Evolutionary conservation across 2,113 vertebrate species (phyloP), one percentile per base, ranked within the genome.

Genomic region (Lates calcarifer): DNA sequence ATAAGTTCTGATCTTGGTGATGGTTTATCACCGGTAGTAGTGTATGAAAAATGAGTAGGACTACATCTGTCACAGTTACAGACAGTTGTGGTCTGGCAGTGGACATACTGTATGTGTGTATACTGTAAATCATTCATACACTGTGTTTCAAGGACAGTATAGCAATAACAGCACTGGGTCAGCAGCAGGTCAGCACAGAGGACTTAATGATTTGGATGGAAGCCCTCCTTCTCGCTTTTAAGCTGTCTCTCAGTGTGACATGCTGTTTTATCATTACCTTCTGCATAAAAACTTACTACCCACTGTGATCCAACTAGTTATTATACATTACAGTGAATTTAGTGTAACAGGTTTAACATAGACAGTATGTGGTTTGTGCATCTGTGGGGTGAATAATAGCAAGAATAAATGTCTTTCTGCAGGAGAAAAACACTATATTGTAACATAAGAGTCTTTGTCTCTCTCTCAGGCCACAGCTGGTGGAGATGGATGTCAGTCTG

Each of bases 211-310:
- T 82, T 78, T 73, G 73, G 77, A 84, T 69, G 76, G 82, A 55
- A 39, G 86, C 71, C 77, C 84, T 70, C 79, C 74, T 72, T 57
- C 74, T 76, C 81, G 45, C 61, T 92, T 84, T 81, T 85, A 82
- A 82, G 85, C 72, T 73, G 72, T 68, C 64, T 86, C 43, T 67
- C 66, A 37, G 60, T 74, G 51, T 88, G 84, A 81, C 82, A 83
- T 41, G 2, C 68, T 84, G 87, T 91, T 90, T 92, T 84, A 85
- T 87, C 87, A 87, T 85, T 83, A 78, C 65, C 31, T 45, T 77
- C n/a, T 55, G 67, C 0, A 49, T 81, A 75, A 83, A 80, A 67
- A 51, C 65, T 79, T 7, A 20, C 51, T 57, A 29, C 81, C 83
- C 69, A 39, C 77, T 79, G 83, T 33, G 78, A 77, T 17, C 79